Evolutionary conservation across 2,797 vertebrate genomes (phyloP).

Genomic region (Tenualosa thibaudeaui): DNA sequence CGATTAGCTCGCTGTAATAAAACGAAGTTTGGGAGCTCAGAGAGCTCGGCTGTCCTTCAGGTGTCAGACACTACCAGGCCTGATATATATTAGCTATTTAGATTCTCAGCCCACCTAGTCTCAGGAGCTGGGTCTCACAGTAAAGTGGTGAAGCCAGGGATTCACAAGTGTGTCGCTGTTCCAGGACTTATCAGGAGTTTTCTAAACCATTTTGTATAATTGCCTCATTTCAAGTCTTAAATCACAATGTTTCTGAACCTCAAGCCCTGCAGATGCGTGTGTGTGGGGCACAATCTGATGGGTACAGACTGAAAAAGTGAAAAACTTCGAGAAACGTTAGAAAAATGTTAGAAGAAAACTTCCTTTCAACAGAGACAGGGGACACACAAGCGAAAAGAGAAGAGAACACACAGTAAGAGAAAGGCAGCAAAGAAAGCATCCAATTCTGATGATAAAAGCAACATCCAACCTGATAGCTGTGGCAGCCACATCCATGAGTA

Average conservation of each 20-base stretch:
- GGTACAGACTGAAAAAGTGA: not conserved
- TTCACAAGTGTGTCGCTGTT: too few relatives aligned
- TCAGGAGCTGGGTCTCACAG: not conserved
- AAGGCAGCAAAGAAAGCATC: too few relatives aligned
- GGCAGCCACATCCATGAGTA: not conserved
- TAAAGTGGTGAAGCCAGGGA: not conserved
- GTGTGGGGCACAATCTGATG: not conserved
- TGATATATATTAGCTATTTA: too few relatives aligned
- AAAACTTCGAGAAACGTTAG: not conserved
- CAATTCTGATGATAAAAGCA: conserved; percentile 20
- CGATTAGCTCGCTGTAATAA: not conserved
- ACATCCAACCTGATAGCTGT: not conserved
- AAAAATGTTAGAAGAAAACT: too few relatives aligned
- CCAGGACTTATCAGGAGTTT: too few relatives aligned
- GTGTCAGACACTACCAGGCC: too few relatives aligned
- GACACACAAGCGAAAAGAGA: not conserved
- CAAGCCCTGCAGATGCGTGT: too few relatives aligned
- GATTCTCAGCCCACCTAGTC: not conserved
- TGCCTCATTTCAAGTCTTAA: too few relatives aligned
- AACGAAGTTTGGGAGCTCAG: not conserved
- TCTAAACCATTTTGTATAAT: too few relatives aligned
- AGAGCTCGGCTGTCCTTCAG: too few relatives aligned
- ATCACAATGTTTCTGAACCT: too few relatives aligned
- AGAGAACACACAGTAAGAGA: not conserved
- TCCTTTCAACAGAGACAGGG: not conserved